phyloP scores from a whole-genome alignment of 2,113 vertebrate genomes.

The Monopterus albus region DNA sequence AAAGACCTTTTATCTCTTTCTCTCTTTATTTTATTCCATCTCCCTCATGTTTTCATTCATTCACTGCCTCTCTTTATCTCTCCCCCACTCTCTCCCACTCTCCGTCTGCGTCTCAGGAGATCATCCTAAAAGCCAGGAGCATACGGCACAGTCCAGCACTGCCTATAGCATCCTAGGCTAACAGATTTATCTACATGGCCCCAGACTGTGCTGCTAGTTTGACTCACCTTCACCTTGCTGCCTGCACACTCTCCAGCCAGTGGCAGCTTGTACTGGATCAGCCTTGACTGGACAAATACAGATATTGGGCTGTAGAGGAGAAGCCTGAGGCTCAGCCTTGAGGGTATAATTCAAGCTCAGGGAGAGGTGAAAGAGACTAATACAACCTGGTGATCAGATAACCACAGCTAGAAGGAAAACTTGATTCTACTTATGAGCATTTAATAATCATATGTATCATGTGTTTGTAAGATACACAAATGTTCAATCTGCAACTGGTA shows the following conservation, averaged over 20 bases:
- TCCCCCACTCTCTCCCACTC: slow-evolving; percentile 22
- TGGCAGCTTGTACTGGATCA: not conserved
- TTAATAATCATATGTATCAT: not conserved
- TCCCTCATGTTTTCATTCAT: slow-evolving; percentile 58
- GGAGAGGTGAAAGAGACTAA: no score
- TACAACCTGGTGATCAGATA: slow-evolving; percentile 9
- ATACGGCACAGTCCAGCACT: slow-evolving; percentile 29
- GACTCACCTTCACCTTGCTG: slow-evolving; percentile 49
- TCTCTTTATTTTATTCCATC: slow-evolving; percentile 62
- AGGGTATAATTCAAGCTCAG: slow-evolving; percentile 25
- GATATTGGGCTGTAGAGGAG: slow-evolving; percentile 12
- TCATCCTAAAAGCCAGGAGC: slow-evolving; percentile 43
- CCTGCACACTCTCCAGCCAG: slow-evolving; percentile 9
- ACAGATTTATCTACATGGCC: slow-evolving; percentile 65
- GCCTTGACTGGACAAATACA: slow-evolving; percentile 45
- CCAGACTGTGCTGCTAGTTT: slow-evolving; percentile 30
- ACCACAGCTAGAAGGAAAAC: not conserved
- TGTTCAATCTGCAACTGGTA: no score
- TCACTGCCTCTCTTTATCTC: slow-evolving; percentile 48
- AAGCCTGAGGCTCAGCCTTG: slow-evolving; percentile 33
- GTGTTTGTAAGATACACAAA: no score
- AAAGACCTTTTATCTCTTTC: slow-evolving; percentile 71
- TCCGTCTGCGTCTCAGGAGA: slow-evolving; percentile 48
- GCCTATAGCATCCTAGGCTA: slow-evolving; percentile 49
- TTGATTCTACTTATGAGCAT: not conserved